These are phyloP conservation scores for Brachyistius frenatus DNA, from an alignment of 2,113 vertebrate genomes.

Conservation along the genomic window DNA sequence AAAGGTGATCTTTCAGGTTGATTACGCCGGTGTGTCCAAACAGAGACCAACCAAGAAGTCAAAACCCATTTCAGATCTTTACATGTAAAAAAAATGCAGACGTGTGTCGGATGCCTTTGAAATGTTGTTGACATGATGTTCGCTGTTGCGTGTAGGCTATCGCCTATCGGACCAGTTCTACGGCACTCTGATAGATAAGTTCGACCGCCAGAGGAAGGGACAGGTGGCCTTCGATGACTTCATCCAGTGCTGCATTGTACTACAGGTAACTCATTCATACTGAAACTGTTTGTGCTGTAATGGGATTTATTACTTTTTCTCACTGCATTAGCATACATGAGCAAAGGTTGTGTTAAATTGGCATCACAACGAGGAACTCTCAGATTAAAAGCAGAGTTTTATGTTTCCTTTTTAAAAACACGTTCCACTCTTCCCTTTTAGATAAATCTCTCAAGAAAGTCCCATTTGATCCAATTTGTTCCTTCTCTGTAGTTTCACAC, in stretches of 20 bases:
- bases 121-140: background rate
- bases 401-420: background rate
- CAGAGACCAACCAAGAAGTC: no score
- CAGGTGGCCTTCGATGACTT: slow-evolving; percentile 99
- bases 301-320: background rate
- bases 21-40: background rate
- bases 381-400: no score
- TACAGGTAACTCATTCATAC: slow-evolving; percentile 88
- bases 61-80: background rate
- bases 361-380: slow-evolving; percentile 2
- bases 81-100: background rate
- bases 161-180: slow-evolving; percentile 98
- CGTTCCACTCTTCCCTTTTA: slow-evolving; percentile 2
- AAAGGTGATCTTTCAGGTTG: background rate
- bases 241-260: slow-evolving; percentile 97
- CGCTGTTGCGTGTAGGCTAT: slow-evolving; percentile 86
- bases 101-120: background rate
- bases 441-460: background rate
- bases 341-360: background rate
- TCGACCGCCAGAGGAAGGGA: slow-evolving; percentile 95
- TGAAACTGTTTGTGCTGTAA: background rate
- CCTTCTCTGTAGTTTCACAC: slow-evolving; percentile 11
- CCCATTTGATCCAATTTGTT: slow-evolving; percentile 1
- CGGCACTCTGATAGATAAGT: slow-evolving; percentile 94
- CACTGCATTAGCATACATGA: background rate